Conservation (phyloP, 2,797 vertebrate species). For the Hephaestus fuliginosus region DNA sequence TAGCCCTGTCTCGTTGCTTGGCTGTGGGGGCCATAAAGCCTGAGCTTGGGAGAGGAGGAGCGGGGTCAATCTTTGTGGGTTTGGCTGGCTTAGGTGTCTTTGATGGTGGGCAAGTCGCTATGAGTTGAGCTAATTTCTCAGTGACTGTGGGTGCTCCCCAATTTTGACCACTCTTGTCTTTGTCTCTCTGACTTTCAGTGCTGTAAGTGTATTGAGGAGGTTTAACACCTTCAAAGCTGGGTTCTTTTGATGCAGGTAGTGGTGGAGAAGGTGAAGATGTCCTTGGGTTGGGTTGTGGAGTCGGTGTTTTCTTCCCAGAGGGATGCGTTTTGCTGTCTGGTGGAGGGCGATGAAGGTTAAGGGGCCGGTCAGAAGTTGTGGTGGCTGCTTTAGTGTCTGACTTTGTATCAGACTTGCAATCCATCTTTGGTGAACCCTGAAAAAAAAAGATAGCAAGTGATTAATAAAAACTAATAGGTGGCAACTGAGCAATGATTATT, state of each 20-base stretch:
- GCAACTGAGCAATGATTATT: not conserved
- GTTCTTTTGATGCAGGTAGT: slow-evolving; percentile 75
- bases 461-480: slow-evolving; percentile 5
- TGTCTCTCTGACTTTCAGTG: slow-evolving; percentile 82
- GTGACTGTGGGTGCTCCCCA: slow-evolving; percentile 94
- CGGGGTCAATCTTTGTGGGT: slow-evolving; percentile 79
- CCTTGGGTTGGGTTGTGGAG: slow-evolving; percentile 71
- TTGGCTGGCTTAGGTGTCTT: slow-evolving; percentile 94
- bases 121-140: slow-evolving; percentile 96
- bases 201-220: slow-evolving; percentile 79
- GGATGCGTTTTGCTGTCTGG: slow-evolving; percentile 84
- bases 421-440: slow-evolving; percentile 86
- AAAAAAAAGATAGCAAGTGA: slow-evolving; percentile 16
- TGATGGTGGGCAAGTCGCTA: slow-evolving; percentile 95
- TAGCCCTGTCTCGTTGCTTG: slow-evolving; percentile 86
- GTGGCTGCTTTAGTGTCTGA: slow-evolving; percentile 78
- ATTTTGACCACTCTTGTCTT: slow-evolving; percentile 89
- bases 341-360: slow-evolving; percentile 84
- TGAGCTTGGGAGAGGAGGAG: slow-evolving; percentile 78
- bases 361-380: slow-evolving; percentile 81
- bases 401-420: slow-evolving; percentile 86
- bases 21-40: slow-evolving; percentile 87
- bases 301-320: slow-evolving; percentile 84
- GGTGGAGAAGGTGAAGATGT: slow-evolving; percentile 75
- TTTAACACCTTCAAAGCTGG: slow-evolving; percentile 80